These are phyloP conservation scores for Sakesphorus luctuosus DNA, from an alignment of 2,113 vertebrate genomes.

Conservation along the genomic window DNA sequence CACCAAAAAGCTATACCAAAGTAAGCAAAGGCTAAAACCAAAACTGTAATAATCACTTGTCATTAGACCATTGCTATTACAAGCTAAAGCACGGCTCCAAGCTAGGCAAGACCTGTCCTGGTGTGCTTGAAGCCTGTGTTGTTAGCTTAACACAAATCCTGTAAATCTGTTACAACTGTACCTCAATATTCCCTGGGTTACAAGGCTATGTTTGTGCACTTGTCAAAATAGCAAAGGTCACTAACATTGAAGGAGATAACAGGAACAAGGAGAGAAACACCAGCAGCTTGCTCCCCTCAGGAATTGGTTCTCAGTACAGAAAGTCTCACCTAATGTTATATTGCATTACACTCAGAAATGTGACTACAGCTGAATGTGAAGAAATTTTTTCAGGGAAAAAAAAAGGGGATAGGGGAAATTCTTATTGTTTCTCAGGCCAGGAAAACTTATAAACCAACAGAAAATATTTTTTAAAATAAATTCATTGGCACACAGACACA, in stretches of 20 bases:
- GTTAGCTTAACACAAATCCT: constrained; percentile 12
- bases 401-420: neutral
- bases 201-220: neutral
- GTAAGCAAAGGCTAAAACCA: neutral
- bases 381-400: neutral
- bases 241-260: neutral
- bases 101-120: neutral
- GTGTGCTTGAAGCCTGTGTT: neutral
- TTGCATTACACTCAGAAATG: neutral
- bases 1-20: neutral
- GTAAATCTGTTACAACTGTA: neutral
- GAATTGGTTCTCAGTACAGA: neutral
- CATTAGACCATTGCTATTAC: neutral
- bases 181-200: neutral
- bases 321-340: neutral
- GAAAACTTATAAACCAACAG: neutral
- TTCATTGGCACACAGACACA: neutral
- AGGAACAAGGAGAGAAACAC: neutral
- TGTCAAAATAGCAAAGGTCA: constrained; percentile 35
- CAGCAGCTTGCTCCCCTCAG: neutral
- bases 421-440: neutral
- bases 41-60: neutral
- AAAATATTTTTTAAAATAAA: neutral
- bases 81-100: neutral
- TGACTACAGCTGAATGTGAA: neutral